Evolutionary conservation across 2,888 invertebrate species (phyloP), one percentile per base, ranked within the genome.

Genomic region (Sussaba pulchella): DNA sequence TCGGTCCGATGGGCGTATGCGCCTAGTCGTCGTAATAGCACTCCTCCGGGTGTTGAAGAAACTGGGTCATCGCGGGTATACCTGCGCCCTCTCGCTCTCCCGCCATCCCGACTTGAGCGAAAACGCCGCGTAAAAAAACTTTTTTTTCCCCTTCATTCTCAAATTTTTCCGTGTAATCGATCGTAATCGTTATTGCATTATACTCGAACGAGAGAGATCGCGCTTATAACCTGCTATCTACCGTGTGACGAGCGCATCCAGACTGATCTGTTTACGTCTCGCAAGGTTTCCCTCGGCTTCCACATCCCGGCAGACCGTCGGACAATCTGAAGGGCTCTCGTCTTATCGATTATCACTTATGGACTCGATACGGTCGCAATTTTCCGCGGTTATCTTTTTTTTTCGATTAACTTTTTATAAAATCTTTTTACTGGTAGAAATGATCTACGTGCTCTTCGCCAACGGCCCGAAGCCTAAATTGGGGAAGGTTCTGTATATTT

Each of bases 381-480:
- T 50, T 71, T 57, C 10, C 43, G 36, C 39, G 66, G 17, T 47
- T 69, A n/a, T 50, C 9, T 17, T 17, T 1, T 21, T 47, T 31
- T n/a, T 43, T 9, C 9, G 12, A n/a, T 21, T 43, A 5, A 31
- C 6, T 26, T 45, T 31, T 14, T 1, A 10, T 8, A 24, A 10
- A n/a, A 5, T 10, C 26, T 26, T 61, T 45, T 59, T 12, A 31
- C 24, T 21, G 50, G 8, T 66, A 14, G 50, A 36, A 36, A 57
- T 72, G 31, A 54, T 54, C 54, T 54, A 26, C 6, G 57, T 19
- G 17, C 36, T 31, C 31, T 31, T 31, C 45, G 43, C 31, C 69
- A 69, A 78, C 54, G 39, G 50, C 52, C 50, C 77, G 76, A 78
- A 67, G 83, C 83, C 83, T 82, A 84, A 85, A 85, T 84, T 85